phyloP scores from a whole-genome alignment of 1,140 invertebrate species.

The Vanessa tameamea region DNA sequence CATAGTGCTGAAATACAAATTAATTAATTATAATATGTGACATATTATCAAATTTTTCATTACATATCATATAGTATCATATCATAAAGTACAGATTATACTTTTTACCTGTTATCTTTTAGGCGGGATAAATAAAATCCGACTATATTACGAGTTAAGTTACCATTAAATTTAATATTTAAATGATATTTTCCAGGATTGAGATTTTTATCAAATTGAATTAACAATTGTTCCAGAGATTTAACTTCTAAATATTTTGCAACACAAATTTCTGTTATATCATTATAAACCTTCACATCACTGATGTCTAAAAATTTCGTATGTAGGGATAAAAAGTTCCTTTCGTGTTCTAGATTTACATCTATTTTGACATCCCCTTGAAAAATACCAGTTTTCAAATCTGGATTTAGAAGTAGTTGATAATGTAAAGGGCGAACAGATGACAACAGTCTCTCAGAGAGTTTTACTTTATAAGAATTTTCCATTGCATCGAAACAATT shows the following conservation, averaged over 20 bases:
- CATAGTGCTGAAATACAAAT: constrained; percentile 83
- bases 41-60: background rate
- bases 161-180: constrained; percentile 74
- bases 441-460: constrained; percentile 81
- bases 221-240: constrained; percentile 60
- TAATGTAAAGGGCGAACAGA: constrained; percentile 87
- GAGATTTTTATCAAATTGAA: constrained; percentile 57
- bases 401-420: constrained; percentile 87
- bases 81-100: background rate
- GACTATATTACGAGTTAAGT: constrained; percentile 79
- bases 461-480: constrained; percentile 43
- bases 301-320: constrained; percentile 83
- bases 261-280: constrained; percentile 49
- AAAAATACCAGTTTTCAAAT: constrained; percentile 86
- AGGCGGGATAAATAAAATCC: constrained; percentile 77
- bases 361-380: constrained; percentile 83
- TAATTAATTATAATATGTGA: background rate
- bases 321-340: constrained; percentile 86
- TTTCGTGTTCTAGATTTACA: constrained; percentile 81
- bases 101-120: constrained; percentile 57
- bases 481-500: constrained; percentile 46
- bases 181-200: constrained; percentile 57
- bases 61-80: no score
- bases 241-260: constrained; percentile 56
- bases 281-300: constrained; percentile 57